A percentile compares a stretch with the other conserved stretches of the same genome.
These are phyloP conservation scores for Picus viridis DNA, from an alignment of 2,797 vertebrate genomes.

Conservation along the genomic window DNA sequence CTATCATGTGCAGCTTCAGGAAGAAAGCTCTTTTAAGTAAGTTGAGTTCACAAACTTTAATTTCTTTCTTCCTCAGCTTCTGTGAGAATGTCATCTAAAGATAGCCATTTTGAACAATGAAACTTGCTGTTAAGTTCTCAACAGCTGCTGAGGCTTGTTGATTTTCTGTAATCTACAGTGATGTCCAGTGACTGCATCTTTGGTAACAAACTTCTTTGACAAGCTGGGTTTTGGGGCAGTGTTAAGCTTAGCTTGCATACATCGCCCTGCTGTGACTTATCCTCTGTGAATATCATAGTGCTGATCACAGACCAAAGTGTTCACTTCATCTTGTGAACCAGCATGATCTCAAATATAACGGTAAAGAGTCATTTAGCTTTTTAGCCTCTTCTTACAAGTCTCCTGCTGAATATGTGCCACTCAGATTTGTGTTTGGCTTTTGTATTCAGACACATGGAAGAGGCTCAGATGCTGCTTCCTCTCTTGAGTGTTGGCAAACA, in stretches of 20 bases:
- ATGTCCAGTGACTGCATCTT: background rate
- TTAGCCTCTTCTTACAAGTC: background rate
- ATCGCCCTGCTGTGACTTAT: slow-evolving; percentile 51
- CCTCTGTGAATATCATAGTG: slow-evolving; percentile 16
- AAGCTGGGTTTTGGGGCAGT: background rate
- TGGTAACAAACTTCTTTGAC: slow-evolving; percentile 1
- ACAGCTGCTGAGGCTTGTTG: background rate
- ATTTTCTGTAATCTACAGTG: background rate
- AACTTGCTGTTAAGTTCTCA: background rate
- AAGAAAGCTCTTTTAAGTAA: slow-evolving; percentile 85
- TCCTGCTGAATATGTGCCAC: background rate
- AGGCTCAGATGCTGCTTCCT: background rate
- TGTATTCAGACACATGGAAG: background rate
- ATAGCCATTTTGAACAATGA: background rate
- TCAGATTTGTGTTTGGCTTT: background rate
- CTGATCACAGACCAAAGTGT: background rate
- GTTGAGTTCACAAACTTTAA: background rate
- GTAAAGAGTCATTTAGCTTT: background rate
- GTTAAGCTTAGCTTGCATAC: slow-evolving; percentile 39
- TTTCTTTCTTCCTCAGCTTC: background rate
- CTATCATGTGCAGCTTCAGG: slow-evolving; percentile 86
- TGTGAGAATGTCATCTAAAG: background rate
- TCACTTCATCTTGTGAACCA: background rate
- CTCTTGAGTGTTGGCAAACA: background rate
- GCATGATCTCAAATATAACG: background rate